Conservation (phyloP, 2,888 invertebrate genomes). For the Cosmia trapezina region DNA sequence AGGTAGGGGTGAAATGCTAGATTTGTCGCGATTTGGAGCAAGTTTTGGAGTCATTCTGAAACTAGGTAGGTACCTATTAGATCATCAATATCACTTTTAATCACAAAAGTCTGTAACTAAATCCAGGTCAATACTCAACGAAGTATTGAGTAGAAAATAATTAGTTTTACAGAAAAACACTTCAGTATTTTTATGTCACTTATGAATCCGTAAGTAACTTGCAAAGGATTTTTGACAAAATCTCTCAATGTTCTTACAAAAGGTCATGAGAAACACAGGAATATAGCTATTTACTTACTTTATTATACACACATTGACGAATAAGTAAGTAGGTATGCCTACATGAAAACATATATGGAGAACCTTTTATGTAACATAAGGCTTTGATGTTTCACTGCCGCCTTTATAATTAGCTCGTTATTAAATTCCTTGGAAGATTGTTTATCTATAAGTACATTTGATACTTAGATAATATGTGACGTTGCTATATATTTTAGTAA, state of each 20-base stretch:
- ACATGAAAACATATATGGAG: constrained; percentile 40
- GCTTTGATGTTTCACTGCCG: constrained; percentile 70
- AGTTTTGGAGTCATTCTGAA: not conserved
- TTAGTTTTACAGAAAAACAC: not conserved
- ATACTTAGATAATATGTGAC: constrained; percentile 44
- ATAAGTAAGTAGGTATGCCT: not conserved
- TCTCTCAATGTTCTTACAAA: not conserved
- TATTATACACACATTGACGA: not conserved
- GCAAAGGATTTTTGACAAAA: not conserved
- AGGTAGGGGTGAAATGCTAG: not conserved
- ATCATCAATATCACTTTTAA: too few relatives aligned
- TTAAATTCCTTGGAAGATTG: constrained; percentile 67
- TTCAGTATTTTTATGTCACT: too few relatives aligned
- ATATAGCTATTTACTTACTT: not conserved
- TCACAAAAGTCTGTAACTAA: too few relatives aligned
- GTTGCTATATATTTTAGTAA: constrained; percentile 39
- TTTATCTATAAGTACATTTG: constrained; percentile 43
- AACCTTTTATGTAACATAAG: constrained; percentile 63
- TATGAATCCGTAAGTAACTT: not conserved
- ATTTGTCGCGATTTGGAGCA: not conserved
- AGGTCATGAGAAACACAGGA: not conserved
- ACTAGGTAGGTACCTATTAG: too few relatives aligned
- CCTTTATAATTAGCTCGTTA: constrained; percentile 72
- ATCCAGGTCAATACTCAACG: too few relatives aligned
- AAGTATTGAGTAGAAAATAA: too few relatives aligned